Evolutionary conservation across 23 tunicate genomes (phyloP), one percentile per base, ranked within the genome.

Genomic region (Trididemnum clinides): DNA sequence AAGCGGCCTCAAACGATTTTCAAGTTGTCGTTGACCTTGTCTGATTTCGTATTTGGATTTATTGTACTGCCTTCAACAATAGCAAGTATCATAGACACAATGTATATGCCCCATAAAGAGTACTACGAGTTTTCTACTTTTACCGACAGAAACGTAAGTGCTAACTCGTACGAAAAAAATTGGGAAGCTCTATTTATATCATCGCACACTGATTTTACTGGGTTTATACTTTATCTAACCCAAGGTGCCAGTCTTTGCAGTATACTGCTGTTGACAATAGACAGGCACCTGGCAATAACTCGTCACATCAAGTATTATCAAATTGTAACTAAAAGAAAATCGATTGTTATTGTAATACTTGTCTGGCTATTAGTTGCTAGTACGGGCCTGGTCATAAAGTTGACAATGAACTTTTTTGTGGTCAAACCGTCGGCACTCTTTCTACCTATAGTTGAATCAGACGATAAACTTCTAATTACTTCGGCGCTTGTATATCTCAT

Each of bases 191-290:
- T 75, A 0, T 86, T 86, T 62, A 20, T 50, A 4, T 78, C 90
- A 1, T 36, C 32, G 5, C 84, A 86, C 62, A 23, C 20, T 32
- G 58, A 49, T 4, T 64, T 86, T 39, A 35, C 84, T 5, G 71
- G 39, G 33, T 38, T 81, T 0, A 77, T 86, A 18, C 28, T 77
- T 27, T 77, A 49, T 26, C 49, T 86, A 23, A 33, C 90, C 0
- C 90, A 86, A 64, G 84, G 82, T 35, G 84, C 90, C 32, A 86
- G 90, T 86, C 37, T 86, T 0, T 64, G 77, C 84, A 86, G 90
- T 33, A 23, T 86, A 28, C 29, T 86, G 57, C 84, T 86, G 12
- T 64, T 86, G 33, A 77, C 39, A 66, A 49, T 86, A 38, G 90
- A 86, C 50, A 27, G 90, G 5, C 84, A 86, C 35, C 23, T 86